Base-by-base conservation (phyloP, 2,888 invertebrate species). In the Pecten maximus region DNA sequence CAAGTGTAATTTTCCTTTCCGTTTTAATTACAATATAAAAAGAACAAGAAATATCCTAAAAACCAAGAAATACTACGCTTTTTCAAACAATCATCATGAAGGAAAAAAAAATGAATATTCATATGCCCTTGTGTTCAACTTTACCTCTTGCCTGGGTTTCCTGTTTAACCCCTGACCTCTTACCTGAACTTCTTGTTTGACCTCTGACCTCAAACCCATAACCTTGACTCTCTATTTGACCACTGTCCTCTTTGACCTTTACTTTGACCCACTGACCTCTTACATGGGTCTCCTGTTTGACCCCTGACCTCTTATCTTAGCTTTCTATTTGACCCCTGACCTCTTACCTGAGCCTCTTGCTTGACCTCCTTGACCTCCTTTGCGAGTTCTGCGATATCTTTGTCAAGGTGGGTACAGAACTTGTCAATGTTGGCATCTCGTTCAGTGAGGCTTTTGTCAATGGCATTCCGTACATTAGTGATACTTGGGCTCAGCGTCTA, bases 341-440 rank as follows among this genome's bases (percentile, higher is more conserved):
- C 74, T 40, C 92, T 91, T 93, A 98, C 98, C 97, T 97, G 97
- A 74, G 98, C 98, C 96, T 98, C 98, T 39, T 98, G 97, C 94
- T 98, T 98, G 88, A 98, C 97, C 89, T 97, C 97, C 90, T 98
- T 98, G 92, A 98, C 98, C 93, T 98, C 98, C 74, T 98, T 97
- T 95, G 98, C 98, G 23, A 99, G 97, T 0, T 97, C 97, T 95
- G 97, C 97, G 86, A 98, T 98, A 95, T 99, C 98, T 93, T 98
- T 98, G 92, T 98, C 98, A 93, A 99, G 97, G 93, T 98, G 98
- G 88, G 97, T 97, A 91, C 98, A 98, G 95, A 99, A 98, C 95
- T 97, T 97, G 40, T 97, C 97, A 12, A 98, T 97, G 89, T 98
- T 97, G 90, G 97, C 97, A 40, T 97, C 97, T 86, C 98, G 97